Base-by-base conservation (phyloP, 2,888 invertebrate genomes). In the Prosapia bicincta region DNA sequence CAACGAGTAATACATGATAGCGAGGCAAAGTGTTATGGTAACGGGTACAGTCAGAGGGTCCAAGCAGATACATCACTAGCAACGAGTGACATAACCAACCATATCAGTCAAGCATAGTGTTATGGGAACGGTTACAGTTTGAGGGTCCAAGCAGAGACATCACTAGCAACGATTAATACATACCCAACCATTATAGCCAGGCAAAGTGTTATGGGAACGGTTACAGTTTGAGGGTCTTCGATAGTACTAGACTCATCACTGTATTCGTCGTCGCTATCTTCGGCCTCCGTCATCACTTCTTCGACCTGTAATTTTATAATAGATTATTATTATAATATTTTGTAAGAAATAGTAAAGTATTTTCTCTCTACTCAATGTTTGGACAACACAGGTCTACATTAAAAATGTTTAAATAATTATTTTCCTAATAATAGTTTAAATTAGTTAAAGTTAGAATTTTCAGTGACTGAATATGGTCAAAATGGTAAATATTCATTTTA, bases 141-240 rank as follows among this genome's bases (percentile, higher is more conserved):
- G 92, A 65, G 92, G 89, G 83, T 90, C 90, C n/a, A n/a, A n/a
- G n/a, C n/a, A n/a, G n/a, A n/a, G n/a, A n/a, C n/a, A n/a, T n/a
- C n/a, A n/a, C n/a, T n/a, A n/a, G n/a, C n/a, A n/a, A n/a, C n/a
- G n/a, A n/a, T n/a, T 6, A 30, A 30, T 32, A 85, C 91, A 85
- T 84, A 94, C 90, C 94, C 94, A 77, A 96, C 93, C 92, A 98
- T 93, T 78, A 98, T 94, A 73, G 92, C 86, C 1, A 98, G 88
- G 83, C 97, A 97, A 66, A 54, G 20, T 20, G 54, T 54, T 20
- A 54, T 54, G 7, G 54, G 20, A 2, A 54, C 54, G 5, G 54
- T 54, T 9, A 80, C 89, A 88, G 71, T 84, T 84, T 74, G 74
- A 25, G 74, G 69, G 65, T 85, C 85, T 79, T 85, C 86, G 26